Percentiles rank a stretch among this genome's conserved stretches.
Conservation (phyloP, 2,113 vertebrate genomes). For the Gymnarchus niloticus region DNA sequence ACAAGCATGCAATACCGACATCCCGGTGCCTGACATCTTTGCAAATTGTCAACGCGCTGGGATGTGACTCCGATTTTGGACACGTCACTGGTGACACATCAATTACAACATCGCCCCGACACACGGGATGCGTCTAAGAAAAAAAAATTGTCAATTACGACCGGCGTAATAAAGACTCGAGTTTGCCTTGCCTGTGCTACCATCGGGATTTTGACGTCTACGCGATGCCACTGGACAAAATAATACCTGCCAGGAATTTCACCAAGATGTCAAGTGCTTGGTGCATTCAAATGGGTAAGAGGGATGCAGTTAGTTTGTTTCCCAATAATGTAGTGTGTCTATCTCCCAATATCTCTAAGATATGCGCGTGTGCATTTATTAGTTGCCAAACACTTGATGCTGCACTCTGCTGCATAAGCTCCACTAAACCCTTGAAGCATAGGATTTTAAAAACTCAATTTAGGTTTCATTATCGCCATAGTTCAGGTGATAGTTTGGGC, state of each 20-base stretch:
- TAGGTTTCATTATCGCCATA: conserved; percentile 65
- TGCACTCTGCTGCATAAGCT: conserved; percentile 32
- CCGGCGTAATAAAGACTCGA: not conserved
- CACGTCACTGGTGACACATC: conserved; percentile 8
- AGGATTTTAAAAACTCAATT: conserved; percentile 55
- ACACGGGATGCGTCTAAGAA: not conserved
- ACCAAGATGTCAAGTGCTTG: not conserved
- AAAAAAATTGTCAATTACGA: conserved; percentile 18
- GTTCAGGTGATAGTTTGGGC: conserved; percentile 76
- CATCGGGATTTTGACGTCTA: conserved; percentile 4
- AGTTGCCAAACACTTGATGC: conserved; percentile 32
- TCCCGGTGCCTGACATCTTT: not conserved
- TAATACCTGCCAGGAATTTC: conserved; percentile 12
- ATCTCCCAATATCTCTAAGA: conserved; percentile 11
- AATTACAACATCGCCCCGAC: conserved; percentile 8
- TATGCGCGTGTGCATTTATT: conserved; percentile 11
- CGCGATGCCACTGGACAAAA: conserved; percentile 11
- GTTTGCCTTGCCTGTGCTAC: not conserved
- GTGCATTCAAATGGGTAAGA: conserved; percentile 17
- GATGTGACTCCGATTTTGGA: not conserved
- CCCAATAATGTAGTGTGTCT: conserved; percentile 18
- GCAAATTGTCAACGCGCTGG: conserved; percentile 10
- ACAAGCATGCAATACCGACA: not conserved
- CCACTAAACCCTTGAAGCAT: conserved; percentile 38
- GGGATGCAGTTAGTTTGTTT: conserved; percentile 25